phyloP scores from a whole-genome alignment of 2,797 vertebrate genomes.

The Muraenolepis orangiensis region DNA sequence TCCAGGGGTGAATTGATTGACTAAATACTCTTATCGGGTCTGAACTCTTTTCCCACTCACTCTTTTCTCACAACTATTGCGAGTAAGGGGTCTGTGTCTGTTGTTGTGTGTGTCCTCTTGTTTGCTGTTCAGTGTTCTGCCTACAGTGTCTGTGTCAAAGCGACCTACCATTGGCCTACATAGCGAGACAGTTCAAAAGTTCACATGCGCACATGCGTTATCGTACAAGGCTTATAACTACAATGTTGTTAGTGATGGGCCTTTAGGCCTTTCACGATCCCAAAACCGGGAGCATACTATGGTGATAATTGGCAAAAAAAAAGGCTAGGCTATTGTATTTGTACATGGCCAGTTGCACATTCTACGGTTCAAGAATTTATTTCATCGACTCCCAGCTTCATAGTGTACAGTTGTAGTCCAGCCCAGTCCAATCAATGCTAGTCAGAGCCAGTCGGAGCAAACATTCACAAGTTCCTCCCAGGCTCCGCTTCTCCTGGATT shows the following conservation, averaged over 20 bases:
- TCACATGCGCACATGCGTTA: no score
- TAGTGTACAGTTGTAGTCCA: background rate
- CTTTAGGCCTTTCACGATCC: background rate
- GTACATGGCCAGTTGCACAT: background rate
- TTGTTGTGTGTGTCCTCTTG: background rate
- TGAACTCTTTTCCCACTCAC: no score
- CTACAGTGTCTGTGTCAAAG: background rate
- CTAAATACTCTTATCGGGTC: background rate
- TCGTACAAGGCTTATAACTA: background rate
- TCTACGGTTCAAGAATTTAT: background rate
- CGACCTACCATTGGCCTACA: background rate
- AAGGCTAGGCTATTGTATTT: background rate
- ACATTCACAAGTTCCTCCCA: slow-evolving; percentile 20
- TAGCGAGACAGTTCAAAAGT: no score
- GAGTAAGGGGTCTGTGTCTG: no score
- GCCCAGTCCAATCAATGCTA: slow-evolving; percentile 12
- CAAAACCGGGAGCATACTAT: background rate
- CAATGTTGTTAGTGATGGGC: background rate
- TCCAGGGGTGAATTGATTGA: no score
- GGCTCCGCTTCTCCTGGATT: slow-evolving; percentile 49
- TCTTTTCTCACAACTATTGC: background rate
- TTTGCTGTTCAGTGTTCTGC: background rate
- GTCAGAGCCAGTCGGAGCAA: slow-evolving; percentile 33
- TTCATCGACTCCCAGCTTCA: background rate
- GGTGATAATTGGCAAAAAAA: background rate